Base-by-base conservation (phyloP, 2,113 vertebrate species). In the Cacatua alba region DNA sequence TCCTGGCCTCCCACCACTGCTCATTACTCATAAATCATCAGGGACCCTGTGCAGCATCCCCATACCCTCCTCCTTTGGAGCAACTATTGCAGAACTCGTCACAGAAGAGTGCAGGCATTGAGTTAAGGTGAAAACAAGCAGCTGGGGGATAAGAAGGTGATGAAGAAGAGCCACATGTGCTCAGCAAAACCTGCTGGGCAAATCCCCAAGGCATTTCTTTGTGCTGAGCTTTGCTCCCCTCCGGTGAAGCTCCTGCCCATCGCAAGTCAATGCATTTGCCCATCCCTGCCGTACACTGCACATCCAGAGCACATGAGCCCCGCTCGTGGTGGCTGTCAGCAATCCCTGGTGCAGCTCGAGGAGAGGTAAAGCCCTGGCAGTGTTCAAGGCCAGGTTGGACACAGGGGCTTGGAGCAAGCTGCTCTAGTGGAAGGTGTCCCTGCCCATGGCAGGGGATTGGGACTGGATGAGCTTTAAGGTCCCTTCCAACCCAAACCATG, bases 31-130 rank as follows among this genome's bases (percentile, higher is more conserved):
- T 4, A 26, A 37, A 35, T 3, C 14, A n/a, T 7, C 31, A 16
- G 13, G 51, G 10, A 7, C 8, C 19, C 26, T 0, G 0, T 0
- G 8, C 53, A 44, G 60, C 26, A 5, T 2, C 10, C 5, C 46
- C 19, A 8, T 2, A 11, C 39, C 20, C 55, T 65, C 60, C 46
- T 24, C 7, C 43, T 17, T 14, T 39, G 24, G 44, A 49, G 39
- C 53, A 49, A 2, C 17, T 13, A 5, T 1, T 11, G 52, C 51
- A 46, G 69, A 49, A n/a, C 15, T 29, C 24, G 26, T 11, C 5
- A 14, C 19, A 8, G 17, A 26, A 29, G 12, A 43, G 69, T 18
- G 16, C 8, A 20, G 35, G 6, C 19, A 6, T 0, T 0, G 1
- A 21, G 6, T 6, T 16, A 2, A 41, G 57, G 8, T 21, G 26